Base-by-base conservation (phyloP, 1,140 invertebrate species). In the Thalassaphorura encarpata region DNA sequence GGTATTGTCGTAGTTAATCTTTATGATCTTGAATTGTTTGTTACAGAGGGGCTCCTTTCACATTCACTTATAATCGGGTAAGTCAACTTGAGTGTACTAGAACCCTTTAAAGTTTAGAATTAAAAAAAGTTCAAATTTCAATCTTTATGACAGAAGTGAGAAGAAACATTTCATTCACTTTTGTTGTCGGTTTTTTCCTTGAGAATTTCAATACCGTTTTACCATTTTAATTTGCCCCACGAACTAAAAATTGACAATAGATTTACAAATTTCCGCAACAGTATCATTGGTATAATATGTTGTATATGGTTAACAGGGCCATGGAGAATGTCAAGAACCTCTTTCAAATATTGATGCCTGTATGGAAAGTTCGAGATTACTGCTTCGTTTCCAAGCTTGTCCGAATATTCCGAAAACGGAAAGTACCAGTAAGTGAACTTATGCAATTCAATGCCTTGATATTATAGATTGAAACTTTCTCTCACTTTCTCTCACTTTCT, bases 321-420 rank as follows among this genome's bases (percentile, higher is more conserved):
- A 58, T 21, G 68, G 69, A 1, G 70, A 74, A 51, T 76, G 74
- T 60, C 62, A 59, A 40, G 70, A 73, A 41, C 79, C 79, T 3
- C 69, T 76, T 28, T 81, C 79, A 24, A 73, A 75, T 29, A 77
- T 78, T 21, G 80, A 83, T 56, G 75, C 77, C 31, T 83, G 81
- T 66, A 82, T 77, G 1, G 80, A 82, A 53, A 72, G 78, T 16
- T 79, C 74, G 48, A 75, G 77, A 42, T 68, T 83, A 5, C 67
- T 82, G 2, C 73, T 83, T 45, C 75, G 77, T 40, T 83, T 82
- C 62, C 78, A 83, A 62, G 81, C 80, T 1, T 83, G 81, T 63
- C 76, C 79, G 1, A 80, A 83, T 61, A 73, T 83, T 1, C 48
- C 68, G 4, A 73, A 73, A 3, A 77, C 77, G 6, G 71, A 73